A percentile compares a stretch with the other conserved stretches of the same genome.
phyloP scores from a whole-genome alignment of 92 coral and sea anemone genomes.

The Epizoanthus ramosus region DNA sequence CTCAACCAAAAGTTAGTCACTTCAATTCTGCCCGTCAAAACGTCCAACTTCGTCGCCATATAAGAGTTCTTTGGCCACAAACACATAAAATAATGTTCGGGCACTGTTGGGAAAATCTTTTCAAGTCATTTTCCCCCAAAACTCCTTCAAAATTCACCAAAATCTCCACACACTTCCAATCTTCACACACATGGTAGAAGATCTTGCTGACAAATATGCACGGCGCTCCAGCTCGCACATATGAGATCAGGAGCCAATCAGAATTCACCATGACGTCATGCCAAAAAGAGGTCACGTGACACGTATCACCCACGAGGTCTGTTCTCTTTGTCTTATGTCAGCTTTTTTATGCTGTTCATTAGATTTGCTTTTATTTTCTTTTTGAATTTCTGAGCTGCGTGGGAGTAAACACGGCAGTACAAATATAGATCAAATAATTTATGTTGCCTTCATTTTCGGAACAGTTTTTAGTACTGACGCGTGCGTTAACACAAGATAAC shows the following conservation, averaged over 20 bases:
- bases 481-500: constrained; percentile 23
- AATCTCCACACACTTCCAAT: constrained; percentile 44
- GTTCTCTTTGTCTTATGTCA: too few relatives aligned
- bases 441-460: constrained; percentile 15
- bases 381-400: constrained; percentile 23
- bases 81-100: constrained; percentile 42
- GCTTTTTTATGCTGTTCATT: constrained; percentile 3
- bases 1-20: constrained; percentile 48
- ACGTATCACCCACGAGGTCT: constrained; percentile 74
- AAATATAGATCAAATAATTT: constrained; percentile 38
- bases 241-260: constrained; percentile 71
- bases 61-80: constrained; percentile 53
- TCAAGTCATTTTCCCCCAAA: constrained; percentile 54
- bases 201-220: constrained; percentile 67
- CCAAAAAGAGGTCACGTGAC: constrained; percentile 73
- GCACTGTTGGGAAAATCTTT: constrained; percentile 44
- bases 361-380: constrained; percentile 15
- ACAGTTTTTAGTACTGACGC: constrained; percentile 17
- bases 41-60: constrained; percentile 75
- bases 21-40: constrained; percentile 74
- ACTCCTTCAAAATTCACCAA: constrained; percentile 38
- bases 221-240: constrained; percentile 66
- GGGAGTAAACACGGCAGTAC: constrained; percentile 25
- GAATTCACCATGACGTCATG: constrained; percentile 82
- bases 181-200: constrained; percentile 49